Evolutionary conservation across 2,113 vertebrate genomes (phyloP), one percentile per base, ranked within the genome.

Genomic region (Micromys minutus): DNA sequence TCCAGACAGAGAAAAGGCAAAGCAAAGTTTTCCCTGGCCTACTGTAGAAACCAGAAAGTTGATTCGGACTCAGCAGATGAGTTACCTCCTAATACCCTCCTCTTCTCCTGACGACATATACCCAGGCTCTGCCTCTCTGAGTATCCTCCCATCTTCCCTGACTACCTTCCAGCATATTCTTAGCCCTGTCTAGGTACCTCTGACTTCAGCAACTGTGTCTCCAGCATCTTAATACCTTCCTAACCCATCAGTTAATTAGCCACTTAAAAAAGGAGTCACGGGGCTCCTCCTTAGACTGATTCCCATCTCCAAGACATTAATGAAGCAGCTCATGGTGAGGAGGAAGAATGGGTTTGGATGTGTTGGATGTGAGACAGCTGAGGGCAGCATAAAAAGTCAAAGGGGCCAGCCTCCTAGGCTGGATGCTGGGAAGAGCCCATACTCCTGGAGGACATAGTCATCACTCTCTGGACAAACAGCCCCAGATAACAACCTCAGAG

Each of bases 191-290:
- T 17, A 63, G 63, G n/a, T 45, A 63, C 42, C 55, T 74, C 84
- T 81, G 83, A 84, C 65, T 85, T 90, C 29, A 88, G 52, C 87
- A 50, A 74, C 81, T 74, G 36, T 55, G 2, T 77, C 81, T 39
- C 45, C 5, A 67, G 71, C 80, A 87, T 69, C 71, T 67, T 88
- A 86, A 94, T 1, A 93, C 80, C 87, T 96, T 95, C 76, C 87
- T 55, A 74, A 71, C 81, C 93, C 80, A 91, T 95, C 95, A 93
- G 89, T 76, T 96, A 94, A 96, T 91, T 81, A 93, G 80, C 87
- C 89, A 85, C 80, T 87, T 55, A 39, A 83, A 96, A 65, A 31
- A 57, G 72, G 94, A 95, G 83, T 59, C 72, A 79, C 69, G 71
- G 8, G 55, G 65, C 52, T 63, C 79, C 86, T 93, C 36, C 57